A percentile compares a stretch with the other conserved stretches of the same genome.
These are phyloP conservation scores for Phaethornis superciliosus DNA, from an alignment of 2,113 vertebrate species.

Conservation along the genomic window DNA sequence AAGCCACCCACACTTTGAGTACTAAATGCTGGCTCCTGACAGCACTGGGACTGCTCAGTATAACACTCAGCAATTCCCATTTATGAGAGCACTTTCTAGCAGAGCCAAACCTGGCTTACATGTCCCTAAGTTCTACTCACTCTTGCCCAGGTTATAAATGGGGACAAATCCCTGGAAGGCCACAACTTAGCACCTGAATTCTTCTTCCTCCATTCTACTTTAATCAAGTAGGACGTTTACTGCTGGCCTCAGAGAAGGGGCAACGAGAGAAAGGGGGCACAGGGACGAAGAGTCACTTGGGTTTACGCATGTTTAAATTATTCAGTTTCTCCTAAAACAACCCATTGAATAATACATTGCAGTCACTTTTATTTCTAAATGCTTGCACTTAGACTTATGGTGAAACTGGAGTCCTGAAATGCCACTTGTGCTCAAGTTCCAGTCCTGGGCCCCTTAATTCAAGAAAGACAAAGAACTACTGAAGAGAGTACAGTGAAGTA, in stretches of 20 bases:
- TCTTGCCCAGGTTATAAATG: neutral
- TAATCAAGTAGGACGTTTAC: neutral
- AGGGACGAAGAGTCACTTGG: neutral
- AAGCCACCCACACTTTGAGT: neutral
- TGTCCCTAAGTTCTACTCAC: neutral
- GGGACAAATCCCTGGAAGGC: neutral
- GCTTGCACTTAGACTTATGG: neutral
- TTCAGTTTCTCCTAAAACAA: slow-evolving; percentile 20
- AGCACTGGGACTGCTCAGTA: neutral
- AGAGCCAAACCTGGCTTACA: neutral
- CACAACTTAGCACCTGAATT: neutral
- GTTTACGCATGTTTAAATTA: slow-evolving; percentile 17
- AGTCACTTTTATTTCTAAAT: slow-evolving; percentile 14
- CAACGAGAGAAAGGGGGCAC: neutral
- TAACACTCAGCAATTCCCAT: neutral
- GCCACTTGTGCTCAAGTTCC: neutral
- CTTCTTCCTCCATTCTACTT: neutral
- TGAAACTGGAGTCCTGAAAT: neutral
- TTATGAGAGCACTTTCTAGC: neutral
- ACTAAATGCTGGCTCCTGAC: neutral
- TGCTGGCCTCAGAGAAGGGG: neutral
- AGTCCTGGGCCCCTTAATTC: too few relatives aligned
- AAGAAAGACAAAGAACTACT: too few relatives aligned
- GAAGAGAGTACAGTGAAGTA: too few relatives aligned
- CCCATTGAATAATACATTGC: neutral